phyloP scores from a whole-genome alignment of 2,888 invertebrate genomes.

The Suillia variegata region DNA sequence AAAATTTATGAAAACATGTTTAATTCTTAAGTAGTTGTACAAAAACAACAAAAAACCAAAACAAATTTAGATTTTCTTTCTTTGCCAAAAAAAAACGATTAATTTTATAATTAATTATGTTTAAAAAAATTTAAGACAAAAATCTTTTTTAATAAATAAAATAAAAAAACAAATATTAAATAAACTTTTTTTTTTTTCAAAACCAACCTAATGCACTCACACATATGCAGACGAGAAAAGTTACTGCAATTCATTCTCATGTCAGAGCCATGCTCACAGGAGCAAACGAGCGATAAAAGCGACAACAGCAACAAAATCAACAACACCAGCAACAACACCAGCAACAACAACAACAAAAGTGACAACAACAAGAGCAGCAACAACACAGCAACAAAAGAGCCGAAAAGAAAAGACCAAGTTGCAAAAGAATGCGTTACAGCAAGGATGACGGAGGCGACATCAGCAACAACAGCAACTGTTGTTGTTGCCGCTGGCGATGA shows the following conservation, averaged over 20 bases:
- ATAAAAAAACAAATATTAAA: too few species aligned
- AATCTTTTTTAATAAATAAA: too few species aligned
- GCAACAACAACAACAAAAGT: slow-evolving; percentile 15
- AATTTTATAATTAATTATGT: too few species aligned
- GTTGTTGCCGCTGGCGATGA: neutral
- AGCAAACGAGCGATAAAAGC: slow-evolving; percentile 19
- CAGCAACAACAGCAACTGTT: too few species aligned
- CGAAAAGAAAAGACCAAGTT: slow-evolving; percentile 3
- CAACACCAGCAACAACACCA: slow-evolving; percentile 14
- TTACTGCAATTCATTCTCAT: slow-evolving; percentile 35
- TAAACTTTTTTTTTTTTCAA: too few species aligned
- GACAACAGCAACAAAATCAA: slow-evolving; percentile 6
- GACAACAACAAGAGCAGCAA: slow-evolving; percentile 5
- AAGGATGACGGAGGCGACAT: neutral
- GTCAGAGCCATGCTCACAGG: slow-evolving; percentile 29
- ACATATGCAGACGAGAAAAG: slow-evolving; percentile 4
- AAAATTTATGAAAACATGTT: too few species aligned
- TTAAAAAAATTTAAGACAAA: too few species aligned
- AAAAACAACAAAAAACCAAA: too few species aligned
- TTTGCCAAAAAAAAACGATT: too few species aligned
- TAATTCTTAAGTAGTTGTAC: too few species aligned
- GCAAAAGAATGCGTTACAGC: neutral
- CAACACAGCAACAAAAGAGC: slow-evolving; percentile 11
- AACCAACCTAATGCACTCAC: neutral
- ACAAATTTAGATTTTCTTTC: too few species aligned